phyloP scores from a whole-genome alignment of 2,113 vertebrate species.

The Hemibagrus wyckioides region DNA sequence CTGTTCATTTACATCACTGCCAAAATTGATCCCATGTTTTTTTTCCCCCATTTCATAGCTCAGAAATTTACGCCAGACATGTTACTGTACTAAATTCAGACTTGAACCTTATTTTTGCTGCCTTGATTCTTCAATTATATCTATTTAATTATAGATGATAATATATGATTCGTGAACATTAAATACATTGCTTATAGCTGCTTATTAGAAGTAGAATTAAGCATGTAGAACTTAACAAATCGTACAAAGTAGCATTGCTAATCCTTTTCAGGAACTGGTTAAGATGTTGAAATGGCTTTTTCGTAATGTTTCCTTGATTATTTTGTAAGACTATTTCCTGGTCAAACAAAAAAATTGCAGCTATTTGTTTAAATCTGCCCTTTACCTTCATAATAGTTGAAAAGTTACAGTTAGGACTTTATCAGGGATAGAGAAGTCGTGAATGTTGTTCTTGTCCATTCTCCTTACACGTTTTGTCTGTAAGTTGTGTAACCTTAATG shows the following conservation, averaged over 20 bases:
- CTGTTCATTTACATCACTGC: too few species aligned
- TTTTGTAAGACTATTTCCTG: not conserved
- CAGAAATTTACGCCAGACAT: too few species aligned
- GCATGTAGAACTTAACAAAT: not conserved
- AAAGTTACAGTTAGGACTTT: not conserved
- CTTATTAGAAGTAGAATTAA: not conserved
- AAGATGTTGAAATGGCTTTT: not conserved
- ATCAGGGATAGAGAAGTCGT: not conserved
- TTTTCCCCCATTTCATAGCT: too few species aligned
- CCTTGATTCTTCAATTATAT: not conserved
- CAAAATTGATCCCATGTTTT: too few species aligned
- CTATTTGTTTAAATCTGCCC: not conserved
- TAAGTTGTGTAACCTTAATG: not conserved
- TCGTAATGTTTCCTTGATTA: not conserved
- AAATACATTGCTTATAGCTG: not conserved
- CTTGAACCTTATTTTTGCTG: not conserved
- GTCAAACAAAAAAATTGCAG: slow-evolving; percentile 17
- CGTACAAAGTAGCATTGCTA: not conserved
- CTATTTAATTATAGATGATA: not conserved
- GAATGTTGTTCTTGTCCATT: not conserved
- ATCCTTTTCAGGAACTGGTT: not conserved
- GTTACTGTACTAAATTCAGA: not conserved
- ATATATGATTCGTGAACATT: not conserved
- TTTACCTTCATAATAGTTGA: not conserved
- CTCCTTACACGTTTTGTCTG: not conserved